phyloP scores from a whole-genome alignment of 2,113 vertebrate species.

The Phylloscopus trochiloides region DNA sequence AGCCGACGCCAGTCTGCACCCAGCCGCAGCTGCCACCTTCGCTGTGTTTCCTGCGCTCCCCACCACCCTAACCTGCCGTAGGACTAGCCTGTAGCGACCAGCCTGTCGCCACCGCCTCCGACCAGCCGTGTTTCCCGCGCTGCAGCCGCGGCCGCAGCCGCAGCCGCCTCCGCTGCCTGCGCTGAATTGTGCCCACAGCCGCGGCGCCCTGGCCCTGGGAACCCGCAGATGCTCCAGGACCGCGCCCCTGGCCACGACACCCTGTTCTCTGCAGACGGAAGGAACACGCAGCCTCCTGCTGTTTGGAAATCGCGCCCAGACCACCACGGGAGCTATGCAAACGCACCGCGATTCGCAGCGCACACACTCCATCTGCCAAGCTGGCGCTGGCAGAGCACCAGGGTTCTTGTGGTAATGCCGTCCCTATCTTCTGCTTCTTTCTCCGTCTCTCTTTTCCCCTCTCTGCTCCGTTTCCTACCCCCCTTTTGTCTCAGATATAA shows the following conservation, averaged over 20 bases:
- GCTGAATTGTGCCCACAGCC: accelerated
- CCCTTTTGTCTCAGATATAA: background rate
- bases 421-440: background rate
- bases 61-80: accelerated
- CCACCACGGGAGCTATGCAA: accelerated
- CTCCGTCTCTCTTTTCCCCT: background rate
- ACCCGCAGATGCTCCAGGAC: too few species aligned
- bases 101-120: too few species aligned
- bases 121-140: accelerated
- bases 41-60: background rate
- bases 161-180: background rate
- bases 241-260: too few species aligned
- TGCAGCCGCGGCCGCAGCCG: background rate
- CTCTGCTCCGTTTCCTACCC: background rate
- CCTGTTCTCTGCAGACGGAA: accelerated
- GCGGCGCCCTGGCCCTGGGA: accelerated
- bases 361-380: too few species aligned
- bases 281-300: too few species aligned
- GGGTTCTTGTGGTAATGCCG: too few species aligned
- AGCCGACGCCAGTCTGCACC: background rate
- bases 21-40: too few species aligned
- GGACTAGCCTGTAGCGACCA: background rate
- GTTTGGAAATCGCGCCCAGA: background rate
- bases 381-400: accelerated
- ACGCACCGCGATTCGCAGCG: accelerated